Evolutionary conservation across 2,113 vertebrate genomes (phyloP).

Genomic region (Siniperca chuatsi): DNA sequence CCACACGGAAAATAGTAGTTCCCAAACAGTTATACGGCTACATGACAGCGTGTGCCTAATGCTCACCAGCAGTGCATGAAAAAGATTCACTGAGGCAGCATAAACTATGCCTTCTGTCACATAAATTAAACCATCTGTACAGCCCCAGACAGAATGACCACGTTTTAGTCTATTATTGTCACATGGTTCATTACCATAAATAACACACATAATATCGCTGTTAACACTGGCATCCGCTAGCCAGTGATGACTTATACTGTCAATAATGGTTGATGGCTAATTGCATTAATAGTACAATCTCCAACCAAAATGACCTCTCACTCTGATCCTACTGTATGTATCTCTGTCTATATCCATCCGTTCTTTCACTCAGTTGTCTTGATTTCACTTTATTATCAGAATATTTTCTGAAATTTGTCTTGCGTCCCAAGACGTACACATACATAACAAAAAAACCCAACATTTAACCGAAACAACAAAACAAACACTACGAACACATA

Average conservation of each 20-base stretch:
- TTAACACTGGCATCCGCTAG: not conserved
- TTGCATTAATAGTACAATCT: not conserved
- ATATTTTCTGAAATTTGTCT: no score
- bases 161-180: not conserved
- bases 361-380: not conserved
- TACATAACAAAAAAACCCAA: no score
- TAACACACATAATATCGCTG: not conserved
- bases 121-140: constrained; percentile 35
- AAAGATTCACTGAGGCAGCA: constrained; percentile 24
- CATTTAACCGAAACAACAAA: no score
- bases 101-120: constrained; percentile 30
- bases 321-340: not conserved
- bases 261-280: not conserved
- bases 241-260: not conserved
- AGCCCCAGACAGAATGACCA: not conserved
- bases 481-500: no score
- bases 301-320: not conserved
- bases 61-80: constrained; percentile 27
- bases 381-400: no score
- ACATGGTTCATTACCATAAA: constrained; percentile 22
- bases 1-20: not conserved
- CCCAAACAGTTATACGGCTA: not conserved
- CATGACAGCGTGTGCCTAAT: constrained; percentile 3
- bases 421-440: no score
- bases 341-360: not conserved